Evolutionary conservation across 2,888 invertebrate species (phyloP), one percentile per base, ranked within the genome.

Genomic region (Drosophila silvestris): DNA sequence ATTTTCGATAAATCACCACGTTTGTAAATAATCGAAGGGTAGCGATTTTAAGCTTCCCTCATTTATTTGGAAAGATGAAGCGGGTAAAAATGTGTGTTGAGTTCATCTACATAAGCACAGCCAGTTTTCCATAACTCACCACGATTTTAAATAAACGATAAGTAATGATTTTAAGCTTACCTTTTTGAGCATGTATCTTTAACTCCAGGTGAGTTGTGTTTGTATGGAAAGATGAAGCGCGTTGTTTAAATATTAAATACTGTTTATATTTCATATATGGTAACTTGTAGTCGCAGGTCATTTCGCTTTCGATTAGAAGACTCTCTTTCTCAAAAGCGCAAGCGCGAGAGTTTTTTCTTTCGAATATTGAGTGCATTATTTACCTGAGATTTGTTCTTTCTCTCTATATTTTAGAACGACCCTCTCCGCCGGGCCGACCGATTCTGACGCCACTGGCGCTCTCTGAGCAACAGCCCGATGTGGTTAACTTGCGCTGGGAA

Each of bases 391-490:
- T 53, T 63, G 64, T 3, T 65, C 50, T 37, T 47, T 32, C 41
- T 44, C 82, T n/a, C 62, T 60, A 50, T 47, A 63, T 63, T 84
- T 19, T 76, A 93, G 97, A 97, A 91, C 95, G 96, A 81, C 97
- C 97, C 74, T 95, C 96, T 66, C 95, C 96, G 70, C 97, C 97
- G 56, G 97, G 97, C 59, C 96, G 97, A 90, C 98, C 98, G 58
- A 95, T 96, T 82, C 95, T 98, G 74, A 95, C 97, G 77, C 95
- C 97, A 66, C 95, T 96, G 73, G 95, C 96, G 63, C 95, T 96
- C 73, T 95, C 96, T 75, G 95, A 96, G 74, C 95, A 96, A 37
- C 96, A 97, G 88, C 96, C 96, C n/a, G 97, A 97, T 92, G 96
- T 97, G 35, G 95, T 98, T 50, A 96, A 96, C 28, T 95, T 98